A percentile compares a stretch with the other conserved stretches of the same genome.
phyloP scores from a whole-genome alignment of 2,797 vertebrate genomes.

The Clarias platycephalus region DNA sequence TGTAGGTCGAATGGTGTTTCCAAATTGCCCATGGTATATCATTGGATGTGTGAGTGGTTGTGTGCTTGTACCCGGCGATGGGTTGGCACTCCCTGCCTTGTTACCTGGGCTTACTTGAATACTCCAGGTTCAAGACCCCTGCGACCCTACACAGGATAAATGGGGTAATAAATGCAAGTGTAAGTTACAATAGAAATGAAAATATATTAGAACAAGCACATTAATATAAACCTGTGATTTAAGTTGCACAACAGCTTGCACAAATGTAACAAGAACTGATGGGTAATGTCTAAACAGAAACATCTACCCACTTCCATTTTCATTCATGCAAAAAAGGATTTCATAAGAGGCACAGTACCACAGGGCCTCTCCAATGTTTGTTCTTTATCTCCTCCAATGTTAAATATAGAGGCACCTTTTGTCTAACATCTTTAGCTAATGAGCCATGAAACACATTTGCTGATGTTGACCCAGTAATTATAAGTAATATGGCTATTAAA shows the following conservation, averaged over 20 bases:
- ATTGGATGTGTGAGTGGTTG: too few relatives aligned
- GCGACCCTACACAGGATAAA: too few relatives aligned
- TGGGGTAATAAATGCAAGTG: too few relatives aligned
- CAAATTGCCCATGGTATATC: too few relatives aligned
- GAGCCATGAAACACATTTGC: constrained; percentile 59
- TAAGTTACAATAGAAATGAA: background rate
- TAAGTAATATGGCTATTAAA: constrained; percentile 64
- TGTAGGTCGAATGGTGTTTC: too few relatives aligned
- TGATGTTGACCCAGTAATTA: constrained; percentile 61
- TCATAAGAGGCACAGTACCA: constrained; percentile 5
- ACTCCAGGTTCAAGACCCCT: too few relatives aligned
- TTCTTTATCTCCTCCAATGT: constrained; percentile 47
- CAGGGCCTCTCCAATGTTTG: constrained; percentile 36
- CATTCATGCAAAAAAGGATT: constrained; percentile 26
- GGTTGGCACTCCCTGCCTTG: too few relatives aligned
- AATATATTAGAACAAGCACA: background rate
- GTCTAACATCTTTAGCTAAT: constrained; percentile 58
- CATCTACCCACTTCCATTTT: constrained; percentile 4
- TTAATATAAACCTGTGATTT: background rate
- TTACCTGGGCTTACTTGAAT: too few relatives aligned
- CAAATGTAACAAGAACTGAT: constrained; percentile 23
- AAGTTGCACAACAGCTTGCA: background rate
- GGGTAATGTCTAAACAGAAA: constrained; percentile 14
- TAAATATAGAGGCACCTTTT: constrained; percentile 59
- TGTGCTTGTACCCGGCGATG: too few relatives aligned